Conservation (phyloP, 1,140 invertebrate genomes). For the Leptinotarsa lineolata region DNA sequence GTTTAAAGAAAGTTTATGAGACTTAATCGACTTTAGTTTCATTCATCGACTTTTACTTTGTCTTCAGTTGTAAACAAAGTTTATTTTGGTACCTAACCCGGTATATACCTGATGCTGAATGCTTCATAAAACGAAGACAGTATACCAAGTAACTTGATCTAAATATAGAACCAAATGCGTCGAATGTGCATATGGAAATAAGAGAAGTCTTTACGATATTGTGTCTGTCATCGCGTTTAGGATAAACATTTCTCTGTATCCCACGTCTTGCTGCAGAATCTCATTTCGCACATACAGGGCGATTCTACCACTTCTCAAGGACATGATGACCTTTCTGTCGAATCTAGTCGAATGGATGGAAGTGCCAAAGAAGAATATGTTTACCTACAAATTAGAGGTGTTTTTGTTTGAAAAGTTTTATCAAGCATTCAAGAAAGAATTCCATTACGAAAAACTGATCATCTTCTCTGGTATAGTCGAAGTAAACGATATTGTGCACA, state of each 20-base stretch:
- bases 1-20: background rate
- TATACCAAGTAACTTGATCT: background rate
- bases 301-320: background rate
- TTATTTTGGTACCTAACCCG: background rate
- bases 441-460: too few species aligned
- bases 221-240: conserved; percentile 16
- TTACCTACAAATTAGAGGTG: too few species aligned
- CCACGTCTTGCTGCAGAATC: background rate
- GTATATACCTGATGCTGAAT: background rate
- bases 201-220: conserved; percentile 17
- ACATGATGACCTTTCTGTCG: too few species aligned
- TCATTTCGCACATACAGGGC: background rate
- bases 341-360: too few species aligned
- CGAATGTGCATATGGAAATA: conserved; percentile 13
- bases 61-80: background rate
- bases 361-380: too few species aligned
- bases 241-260: conserved; percentile 15
- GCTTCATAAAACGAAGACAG: background rate
- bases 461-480: too few species aligned
- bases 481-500: too few species aligned
- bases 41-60: background rate
- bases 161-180: conserved; percentile 17
- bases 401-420: too few species aligned
- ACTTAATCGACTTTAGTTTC: background rate
- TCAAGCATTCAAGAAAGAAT: too few species aligned